Evolutionary conservation across 2,113 vertebrate genomes (phyloP), one percentile per base, ranked within the genome.

Genomic region (Struthio camelus): DNA sequence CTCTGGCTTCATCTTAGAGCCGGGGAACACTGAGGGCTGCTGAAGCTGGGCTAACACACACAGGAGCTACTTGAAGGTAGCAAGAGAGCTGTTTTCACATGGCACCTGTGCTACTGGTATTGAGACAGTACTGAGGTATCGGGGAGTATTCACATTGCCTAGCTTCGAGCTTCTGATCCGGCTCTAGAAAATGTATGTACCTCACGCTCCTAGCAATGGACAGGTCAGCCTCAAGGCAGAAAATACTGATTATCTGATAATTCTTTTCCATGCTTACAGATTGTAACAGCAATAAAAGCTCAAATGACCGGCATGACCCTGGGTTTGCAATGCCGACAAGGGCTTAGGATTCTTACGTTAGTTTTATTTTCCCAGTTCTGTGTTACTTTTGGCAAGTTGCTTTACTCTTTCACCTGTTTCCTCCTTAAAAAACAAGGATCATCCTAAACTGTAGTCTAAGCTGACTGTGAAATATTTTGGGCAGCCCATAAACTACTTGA

Each of bases 91-190:
- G 30, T 8, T 48, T 4, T 36, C n/a, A 66, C 85, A 17, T 30
- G 48, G n/a, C 50, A 38, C 25, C 16, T 19, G 46, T 48, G 18
- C 46, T 48, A 19, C 46, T 11, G 38, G 20, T 2, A 1, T 1
- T 9, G 44, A 46, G 12, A 5, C 44, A 25, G 61, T 19, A n/a
- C 19, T 4, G 56, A 82, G 56, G 19, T 38, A 7, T 46, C 17
- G 50, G 32, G 42, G 3, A 40, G 38, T 3, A 2, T 40, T 53
- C 4, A 1, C 53, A 1, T 0, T 10, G 58, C 53, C 77, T 61
- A 62, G 4, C 53, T 34, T 36, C 3, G 25, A 87, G 61, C 73
- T 83, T 69, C 76, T 54, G 62, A 48, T 73, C 73, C 67, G 54
- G 50, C 71, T 66, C 3, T 0, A 48, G 30, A 61, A 58, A 32